Percentiles rank a stretch among this genome's conserved stretches.
Evolutionary conservation across 2,797 vertebrate species (phyloP).

Genomic region (Luscinia megarhynchos): DNA sequence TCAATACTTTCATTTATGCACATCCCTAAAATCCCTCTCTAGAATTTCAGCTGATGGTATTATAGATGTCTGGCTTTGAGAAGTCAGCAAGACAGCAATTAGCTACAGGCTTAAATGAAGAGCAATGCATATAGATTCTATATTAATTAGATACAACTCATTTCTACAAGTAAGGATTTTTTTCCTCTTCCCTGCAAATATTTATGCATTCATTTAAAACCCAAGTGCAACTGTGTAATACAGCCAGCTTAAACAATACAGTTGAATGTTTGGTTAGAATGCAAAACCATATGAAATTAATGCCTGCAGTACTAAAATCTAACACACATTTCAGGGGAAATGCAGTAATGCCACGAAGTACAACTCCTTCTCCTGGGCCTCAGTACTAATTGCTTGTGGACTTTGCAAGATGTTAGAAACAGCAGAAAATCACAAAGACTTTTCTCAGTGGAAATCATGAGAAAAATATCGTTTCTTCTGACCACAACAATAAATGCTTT

Average conservation of each 20-base stretch:
- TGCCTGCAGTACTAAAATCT: conserved; percentile 14
- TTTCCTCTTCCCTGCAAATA: not conserved
- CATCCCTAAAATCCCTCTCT: not conserved
- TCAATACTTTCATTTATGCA: not conserved
- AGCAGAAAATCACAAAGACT: conserved; percentile 23
- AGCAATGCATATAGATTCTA: not conserved
- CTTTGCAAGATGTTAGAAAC: conserved; percentile 20
- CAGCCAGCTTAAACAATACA: not conserved
- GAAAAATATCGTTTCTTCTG: conserved; percentile 44
- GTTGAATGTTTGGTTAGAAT: not conserved
- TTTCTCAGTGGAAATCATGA: conserved; percentile 58
- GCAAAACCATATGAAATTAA: not conserved
- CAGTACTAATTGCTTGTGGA: conserved; percentile 50
- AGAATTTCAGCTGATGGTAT: not conserved
- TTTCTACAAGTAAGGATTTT: not conserved
- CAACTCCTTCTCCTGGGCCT: conserved; percentile 36
- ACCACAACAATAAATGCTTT: conserved; percentile 61
- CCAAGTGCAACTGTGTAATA: not conserved
- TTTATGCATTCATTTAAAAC: conserved; percentile 28
- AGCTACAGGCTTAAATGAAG: conserved; percentile 15
- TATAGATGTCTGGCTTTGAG: not conserved
- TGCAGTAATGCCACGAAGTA: not conserved
- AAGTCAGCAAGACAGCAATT: not conserved
- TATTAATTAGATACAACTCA: conserved; percentile 17
- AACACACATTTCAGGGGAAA: conserved; percentile 7